Base-by-base conservation (phyloP, 2,888 invertebrate genomes). In the Trichopoda pennipes region DNA sequence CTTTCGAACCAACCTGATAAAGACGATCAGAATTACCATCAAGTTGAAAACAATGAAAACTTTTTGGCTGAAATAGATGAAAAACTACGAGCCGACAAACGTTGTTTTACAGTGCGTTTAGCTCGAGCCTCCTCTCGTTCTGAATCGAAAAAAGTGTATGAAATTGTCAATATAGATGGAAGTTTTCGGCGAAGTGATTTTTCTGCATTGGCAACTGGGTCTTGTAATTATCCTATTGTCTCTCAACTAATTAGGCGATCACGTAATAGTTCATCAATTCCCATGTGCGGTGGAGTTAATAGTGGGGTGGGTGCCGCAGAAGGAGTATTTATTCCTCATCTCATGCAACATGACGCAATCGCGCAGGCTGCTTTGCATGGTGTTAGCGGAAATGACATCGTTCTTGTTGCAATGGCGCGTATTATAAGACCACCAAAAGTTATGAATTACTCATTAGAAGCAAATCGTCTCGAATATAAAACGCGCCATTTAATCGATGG, bases 401-500 rank as follows among this genome's bases (percentile, higher is more conserved):
- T 93, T 79, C 94, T 96, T 87, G 93, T 95, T 86, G 95, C 95
- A 81, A 94, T 97, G 91, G 95, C 95, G 42, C 93, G 94, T 87
- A 92, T 96, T 28, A 91, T 95, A 86, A 93, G 95, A 87, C 95
- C 95, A 69, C 93, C 93, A 81, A 93, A 94, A 58, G 93, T 96
- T 42, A 93, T 94, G 35, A 93, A 94, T 85, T 91, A 94, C 73
- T 90, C 95, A 53, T 90, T 94, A 80, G 95, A 95, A 87, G 93
- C 94, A 7, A 93, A 93, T 80, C 95, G 95, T 86, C 94, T 97
- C 87, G 97, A 98, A 90, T 98, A 98, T 90, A 94, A 95, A 88
- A 97, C 97, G 2, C 93, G 97, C 85, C 98, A 98, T 91, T 93
- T 96, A 77, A 94, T 97, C 74, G 97, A 97, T 92, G 97, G 98